Base-by-base conservation (phyloP, 1,140 invertebrate species). In the Drosophila azteca region DNA sequence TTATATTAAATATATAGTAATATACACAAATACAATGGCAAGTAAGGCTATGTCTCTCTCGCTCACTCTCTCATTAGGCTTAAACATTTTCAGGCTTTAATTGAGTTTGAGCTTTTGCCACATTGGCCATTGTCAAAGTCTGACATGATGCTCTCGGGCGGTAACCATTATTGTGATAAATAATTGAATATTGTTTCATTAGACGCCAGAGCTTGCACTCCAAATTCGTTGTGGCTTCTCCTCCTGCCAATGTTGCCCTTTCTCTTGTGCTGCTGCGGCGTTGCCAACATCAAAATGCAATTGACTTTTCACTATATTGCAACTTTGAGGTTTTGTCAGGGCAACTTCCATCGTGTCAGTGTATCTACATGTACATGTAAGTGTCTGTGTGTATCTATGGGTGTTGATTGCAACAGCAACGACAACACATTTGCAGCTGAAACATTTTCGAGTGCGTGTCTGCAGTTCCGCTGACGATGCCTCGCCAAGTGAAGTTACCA, bases 181-280 rank as follows among this genome's bases (percentile, higher is more conserved):
- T 84, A 84, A 84, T 84, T 84, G 68, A 87, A 87, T 75, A 85
- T 85, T 87, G 81, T 80, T 85, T 67, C 82, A 78, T 78, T 63
- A 66, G 75, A 63, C 46, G 55, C 59, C 31, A 53, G 53, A 76
- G 64, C 61, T 75, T 84, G 58, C 60, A 31, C 53, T 57, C 63
- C 55, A 68, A 73, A 66, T 85, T 49, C 55, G 49, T 63, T 80
- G 81, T 26, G 77, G 77, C 63, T 85, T 66, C 67, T 72, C 46
- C 20, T 31, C 43, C 31, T 54, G 53, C 48, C 52, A 45, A 49
- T 78, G 15, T 13, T 39, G 13, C 68, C 66, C 62, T n/a, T 57
- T 46, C 24, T 49, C 11, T 5, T 44, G 52, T 50, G 58, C 44
- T 57, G 39, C 59, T 64, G 76, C 41, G 49, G 31, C 54, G 46